phyloP scores from a whole-genome alignment of 1,140 invertebrate genomes.

The Gryon sp. region DNA sequence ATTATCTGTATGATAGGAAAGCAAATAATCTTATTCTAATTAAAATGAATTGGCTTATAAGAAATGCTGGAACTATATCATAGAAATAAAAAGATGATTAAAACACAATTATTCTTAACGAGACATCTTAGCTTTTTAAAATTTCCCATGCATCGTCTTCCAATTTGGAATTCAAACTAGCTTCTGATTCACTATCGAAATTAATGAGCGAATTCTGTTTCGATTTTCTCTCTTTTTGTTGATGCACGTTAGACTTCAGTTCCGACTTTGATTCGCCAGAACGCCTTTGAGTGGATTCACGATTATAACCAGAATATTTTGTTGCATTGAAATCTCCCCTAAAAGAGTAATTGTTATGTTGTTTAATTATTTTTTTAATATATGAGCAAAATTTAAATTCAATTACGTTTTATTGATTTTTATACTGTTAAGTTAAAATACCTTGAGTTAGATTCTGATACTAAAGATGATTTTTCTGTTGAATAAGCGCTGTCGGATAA shows the following conservation, averaged over 20 bases:
- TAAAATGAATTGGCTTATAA: no score
- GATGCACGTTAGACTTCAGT: conserved; percentile 55
- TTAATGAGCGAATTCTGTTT: conserved; percentile 78
- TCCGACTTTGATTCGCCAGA: conserved; percentile 57
- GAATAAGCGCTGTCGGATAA: conserved; percentile 75
- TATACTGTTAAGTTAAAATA: no score
- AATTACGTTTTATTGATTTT: no score
- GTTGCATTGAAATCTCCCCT: conserved; percentile 47
- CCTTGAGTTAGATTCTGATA: conserved; percentile 73
- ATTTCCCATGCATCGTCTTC: conserved; percentile 82
- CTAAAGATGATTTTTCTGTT: conserved; percentile 80
- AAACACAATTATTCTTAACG: conserved; percentile 17
- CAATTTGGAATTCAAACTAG: conserved; percentile 73
- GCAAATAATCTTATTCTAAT: no score
- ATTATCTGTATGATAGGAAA: no score
- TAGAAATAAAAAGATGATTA: conserved; percentile 9
- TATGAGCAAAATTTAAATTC: no score
- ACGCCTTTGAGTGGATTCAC: conserved; percentile 36
- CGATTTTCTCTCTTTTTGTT: conserved; percentile 67
- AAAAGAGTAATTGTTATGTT: conserved; percentile 2
- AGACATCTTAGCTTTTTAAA: conserved; percentile 77
- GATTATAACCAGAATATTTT: conserved; percentile 52
- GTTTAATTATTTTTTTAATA: no score
- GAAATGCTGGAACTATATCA: not conserved
- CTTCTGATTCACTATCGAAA: conserved; percentile 78